Conservation (phyloP, 2,797 vertebrate genomes). For the Saxicola maurus region DNA sequence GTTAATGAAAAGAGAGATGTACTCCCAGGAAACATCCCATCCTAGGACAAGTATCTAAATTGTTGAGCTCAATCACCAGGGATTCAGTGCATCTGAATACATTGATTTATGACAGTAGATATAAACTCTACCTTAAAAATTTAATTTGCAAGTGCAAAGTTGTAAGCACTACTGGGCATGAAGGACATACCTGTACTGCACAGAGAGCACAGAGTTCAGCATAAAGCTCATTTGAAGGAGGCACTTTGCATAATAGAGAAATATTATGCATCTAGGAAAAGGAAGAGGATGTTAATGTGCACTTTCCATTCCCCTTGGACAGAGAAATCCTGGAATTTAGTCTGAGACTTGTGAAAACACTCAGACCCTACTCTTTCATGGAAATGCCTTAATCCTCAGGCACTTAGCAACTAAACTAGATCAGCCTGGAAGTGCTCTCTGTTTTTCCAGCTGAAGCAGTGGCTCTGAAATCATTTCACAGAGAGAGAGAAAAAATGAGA, state of each 20-base stretch:
- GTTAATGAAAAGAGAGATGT: background rate
- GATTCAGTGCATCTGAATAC: background rate
- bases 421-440: background rate
- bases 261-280: background rate
- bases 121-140: background rate
- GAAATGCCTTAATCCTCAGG: background rate
- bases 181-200: background rate
- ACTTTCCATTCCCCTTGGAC: background rate
- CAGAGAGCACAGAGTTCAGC: background rate
- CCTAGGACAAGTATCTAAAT: background rate
- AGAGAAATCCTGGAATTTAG: background rate
- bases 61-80: background rate
- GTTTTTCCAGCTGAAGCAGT: background rate
- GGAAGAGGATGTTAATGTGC: background rate
- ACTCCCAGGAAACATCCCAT: background rate
- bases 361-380: background rate
- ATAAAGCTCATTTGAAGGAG: background rate
- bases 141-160: background rate
- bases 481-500: background rate
- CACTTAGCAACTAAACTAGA: background rate
- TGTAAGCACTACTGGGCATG: background rate
- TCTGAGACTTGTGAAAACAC: background rate
- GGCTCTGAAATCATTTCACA: background rate
- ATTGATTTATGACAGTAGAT: background rate
- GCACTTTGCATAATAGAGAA: background rate